Base-by-base conservation (phyloP, 2,113 vertebrate species). In the Phodopus roborovskii region DNA sequence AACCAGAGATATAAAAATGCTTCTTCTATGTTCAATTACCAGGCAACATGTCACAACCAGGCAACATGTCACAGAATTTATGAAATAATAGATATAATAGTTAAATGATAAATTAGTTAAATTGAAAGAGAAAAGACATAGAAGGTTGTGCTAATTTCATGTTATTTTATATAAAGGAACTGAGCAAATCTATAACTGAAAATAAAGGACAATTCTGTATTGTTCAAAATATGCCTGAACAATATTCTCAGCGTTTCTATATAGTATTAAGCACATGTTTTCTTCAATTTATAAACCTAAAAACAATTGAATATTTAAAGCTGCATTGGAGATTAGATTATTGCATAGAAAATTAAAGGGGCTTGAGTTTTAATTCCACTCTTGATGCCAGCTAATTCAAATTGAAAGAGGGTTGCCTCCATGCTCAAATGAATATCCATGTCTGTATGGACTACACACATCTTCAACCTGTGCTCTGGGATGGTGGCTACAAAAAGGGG, bases 401-500 rank as follows among this genome's bases (percentile, higher is more conserved):
- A 7, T 60, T 78, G 33, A 4, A n/a, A 58, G 17, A 74, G 2
- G 56, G 36, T n/a, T 82, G 50, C 39, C 42, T 75, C 13, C 6
- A 4, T 26, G 30, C 68, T 26, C 12, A 2, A 17, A 71, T 97
- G 48, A 92, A 36, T 36, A 33, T 15, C 85, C 28, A 87, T 83
- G 36, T 16, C 15, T 17, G 26, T 48, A 26, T 33, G 70, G 4
- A 0, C 22, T 53, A 22, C 9, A 8, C 48, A 39, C 4, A 60
- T 86, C 95, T 95, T 85, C 70, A 66, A 2, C 33, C 15, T 73
- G 50, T 45, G 33, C 56, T 94, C 68, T 89, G 42, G 68, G 30
- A 66, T 2, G 42, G 8, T 33, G 30, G 2, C 26, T 7, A 53
- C 10, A n/a, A 48, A 26, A 45, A 19, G 7, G 6, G 28, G 5